These are phyloP conservation scores for Palaemon carinicauda DNA, from an alignment of 1,140 invertebrate genomes.

Conservation along the genomic window DNA sequence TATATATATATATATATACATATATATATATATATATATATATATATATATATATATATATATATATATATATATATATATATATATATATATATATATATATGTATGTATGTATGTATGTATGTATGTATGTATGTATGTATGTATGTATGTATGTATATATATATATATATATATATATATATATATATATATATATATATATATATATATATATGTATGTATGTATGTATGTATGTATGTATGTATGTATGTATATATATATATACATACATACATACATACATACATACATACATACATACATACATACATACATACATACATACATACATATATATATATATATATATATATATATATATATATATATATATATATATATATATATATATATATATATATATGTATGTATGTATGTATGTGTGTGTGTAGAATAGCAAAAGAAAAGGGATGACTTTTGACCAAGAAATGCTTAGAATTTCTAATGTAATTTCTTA, in stretches of 20 bases:
- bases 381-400: conserved; percentile 1
- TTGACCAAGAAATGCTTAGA: not conserved
- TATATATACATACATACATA: conserved; percentile 6
- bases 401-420: not conserved
- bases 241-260: not conserved
- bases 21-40: conserved; percentile 32
- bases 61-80: conserved; percentile 24
- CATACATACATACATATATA: not conserved
- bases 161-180: too few species aligned
- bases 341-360: not conserved
- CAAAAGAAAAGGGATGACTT: not conserved
- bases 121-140: not conserved
- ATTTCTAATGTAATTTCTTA: too few species aligned
- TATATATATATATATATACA: too few species aligned
- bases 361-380: conserved; percentile 5
- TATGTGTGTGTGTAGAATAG: not conserved
- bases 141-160: too few species aligned
- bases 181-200: not conserved
- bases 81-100: conserved; percentile 6
- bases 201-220: not conserved
- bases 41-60: conserved; percentile 32
- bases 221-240: not conserved
- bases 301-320: not conserved
- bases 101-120: conserved; percentile 10
- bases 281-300: not conserved